A percentile compares a stretch with the other conserved stretches of the same genome.
phyloP scores from a whole-genome alignment of 2,113 vertebrate species.

The Copsychus sechellarum region DNA sequence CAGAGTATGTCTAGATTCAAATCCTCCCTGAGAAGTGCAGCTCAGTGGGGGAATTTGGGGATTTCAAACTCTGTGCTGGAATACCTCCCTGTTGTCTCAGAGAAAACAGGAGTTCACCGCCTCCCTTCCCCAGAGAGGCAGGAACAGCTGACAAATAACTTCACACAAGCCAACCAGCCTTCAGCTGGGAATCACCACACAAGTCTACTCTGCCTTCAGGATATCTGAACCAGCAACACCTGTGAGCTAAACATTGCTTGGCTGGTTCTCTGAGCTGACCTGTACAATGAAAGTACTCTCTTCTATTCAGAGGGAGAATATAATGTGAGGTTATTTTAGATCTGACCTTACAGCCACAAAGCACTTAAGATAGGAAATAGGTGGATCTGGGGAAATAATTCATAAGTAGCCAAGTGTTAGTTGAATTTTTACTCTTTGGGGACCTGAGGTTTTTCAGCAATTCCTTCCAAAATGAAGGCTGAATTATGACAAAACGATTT shows the following conservation, averaged over 20 bases:
- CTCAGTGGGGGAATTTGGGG: neutral
- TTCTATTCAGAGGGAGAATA: neutral
- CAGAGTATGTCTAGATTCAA: neutral
- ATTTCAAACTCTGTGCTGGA: neutral
- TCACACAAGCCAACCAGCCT: neutral
- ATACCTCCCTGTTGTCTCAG: neutral
- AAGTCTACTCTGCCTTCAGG: neutral
- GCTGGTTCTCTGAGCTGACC: neutral
- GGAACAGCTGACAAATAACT: constrained; percentile 8
- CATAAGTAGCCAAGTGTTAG: neutral
- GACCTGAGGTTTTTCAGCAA: neutral
- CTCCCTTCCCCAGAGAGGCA: neutral
- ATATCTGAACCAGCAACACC: neutral
- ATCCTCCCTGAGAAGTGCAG: neutral
- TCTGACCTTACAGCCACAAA: neutral
- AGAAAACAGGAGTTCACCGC: neutral
- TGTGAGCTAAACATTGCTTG: neutral
- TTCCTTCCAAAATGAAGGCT: neutral
- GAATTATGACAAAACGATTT: neutral
- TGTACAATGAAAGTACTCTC: neutral
- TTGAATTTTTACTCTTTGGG: neutral
- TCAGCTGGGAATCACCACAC: neutral
- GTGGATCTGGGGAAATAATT: constrained; percentile 14
- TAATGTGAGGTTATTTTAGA: neutral
- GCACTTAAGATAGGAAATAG: neutral